phyloP scores from a whole-genome alignment of 2,888 invertebrate species.

The Himalopsyche kuldschensis region DNA sequence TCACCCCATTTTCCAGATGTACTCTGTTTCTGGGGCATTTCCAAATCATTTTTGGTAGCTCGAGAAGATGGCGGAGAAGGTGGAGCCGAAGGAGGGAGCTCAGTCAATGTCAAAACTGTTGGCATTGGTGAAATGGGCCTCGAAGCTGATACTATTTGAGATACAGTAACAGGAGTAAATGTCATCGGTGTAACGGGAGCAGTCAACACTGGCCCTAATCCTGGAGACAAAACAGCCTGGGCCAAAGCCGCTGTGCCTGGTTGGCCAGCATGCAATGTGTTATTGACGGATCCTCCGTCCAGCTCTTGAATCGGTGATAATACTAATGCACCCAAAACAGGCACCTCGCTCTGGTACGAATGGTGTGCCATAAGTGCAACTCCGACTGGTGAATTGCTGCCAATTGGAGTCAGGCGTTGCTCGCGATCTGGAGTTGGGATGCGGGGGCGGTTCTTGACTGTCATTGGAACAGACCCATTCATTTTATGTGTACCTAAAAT shows the following conservation, averaged over 20 bases:
- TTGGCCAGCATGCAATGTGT: slow-evolving; percentile 71
- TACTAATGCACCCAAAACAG: slow-evolving; percentile 74
- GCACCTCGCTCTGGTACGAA: slow-evolving; percentile 66
- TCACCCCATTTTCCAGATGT: slow-evolving; percentile 32
- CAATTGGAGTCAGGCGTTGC: slow-evolving; percentile 60
- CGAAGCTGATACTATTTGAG: slow-evolving; percentile 54
- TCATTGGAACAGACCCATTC: slow-evolving; percentile 68
- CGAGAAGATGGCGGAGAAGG: background rate
- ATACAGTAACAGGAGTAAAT: slow-evolving; percentile 62
- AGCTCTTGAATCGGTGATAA: slow-evolving; percentile 84
- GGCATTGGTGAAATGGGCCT: slow-evolving; percentile 20
- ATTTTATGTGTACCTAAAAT: slow-evolving; percentile 66
- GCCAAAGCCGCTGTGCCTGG: slow-evolving; percentile 78
- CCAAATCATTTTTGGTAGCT: slow-evolving; percentile 5
- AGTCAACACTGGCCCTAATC: slow-evolving; percentile 54
- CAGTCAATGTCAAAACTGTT: slow-evolving; percentile 4
- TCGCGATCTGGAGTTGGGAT: slow-evolving; percentile 86
- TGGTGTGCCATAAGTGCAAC: slow-evolving; percentile 69
- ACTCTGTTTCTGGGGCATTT: slow-evolving; percentile 3
- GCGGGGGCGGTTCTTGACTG: slow-evolving; percentile 79
- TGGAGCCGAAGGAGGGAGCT: slow-evolving; percentile 12
- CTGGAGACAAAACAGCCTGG: slow-evolving; percentile 74
- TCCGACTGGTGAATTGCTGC: slow-evolving; percentile 53
- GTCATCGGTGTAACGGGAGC: slow-evolving; percentile 49
- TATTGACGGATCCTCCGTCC: slow-evolving; percentile 75